Evolutionary conservation across 2,888 invertebrate genomes (phyloP).

Genomic region (Dasypogon diadema): DNA sequence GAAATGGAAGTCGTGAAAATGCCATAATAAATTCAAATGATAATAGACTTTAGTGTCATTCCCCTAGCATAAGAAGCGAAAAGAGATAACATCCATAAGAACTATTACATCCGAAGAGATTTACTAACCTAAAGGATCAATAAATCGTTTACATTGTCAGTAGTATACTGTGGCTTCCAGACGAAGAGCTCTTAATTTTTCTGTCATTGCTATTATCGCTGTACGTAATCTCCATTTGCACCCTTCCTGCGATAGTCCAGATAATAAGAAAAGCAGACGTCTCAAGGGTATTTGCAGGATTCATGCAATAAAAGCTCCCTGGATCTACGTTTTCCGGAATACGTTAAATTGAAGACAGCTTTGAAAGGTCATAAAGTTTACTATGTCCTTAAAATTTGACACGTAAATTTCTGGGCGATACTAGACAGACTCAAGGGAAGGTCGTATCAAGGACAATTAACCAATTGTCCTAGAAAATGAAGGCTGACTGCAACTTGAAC

Average conservation of each 20-base stretch:
- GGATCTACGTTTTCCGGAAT: neutral
- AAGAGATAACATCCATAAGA: too few species aligned
- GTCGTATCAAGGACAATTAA: slow-evolving; percentile 35
- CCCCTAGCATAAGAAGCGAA: too few species aligned
- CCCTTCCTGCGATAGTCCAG: too few species aligned
- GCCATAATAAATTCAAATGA: too few species aligned
- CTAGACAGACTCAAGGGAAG: slow-evolving; percentile 11
- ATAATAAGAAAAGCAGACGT: neutral
- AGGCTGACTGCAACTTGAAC: slow-evolving; percentile 16
- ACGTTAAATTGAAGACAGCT: neutral
- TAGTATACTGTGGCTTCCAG: too few species aligned
- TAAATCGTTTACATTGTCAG: too few species aligned
- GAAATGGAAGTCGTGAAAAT: too few species aligned
- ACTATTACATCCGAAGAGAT: too few species aligned
- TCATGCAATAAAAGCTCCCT: neutral
- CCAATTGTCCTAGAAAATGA: slow-evolving; percentile 42
- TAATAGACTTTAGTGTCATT: too few species aligned
- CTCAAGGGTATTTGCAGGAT: neutral
- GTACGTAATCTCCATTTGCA: neutral
- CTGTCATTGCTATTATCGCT: too few species aligned
- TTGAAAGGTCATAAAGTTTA: slow-evolving; percentile 14
- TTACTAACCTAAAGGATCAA: too few species aligned
- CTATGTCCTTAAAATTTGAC: slow-evolving; percentile 20
- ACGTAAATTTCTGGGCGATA: slow-evolving; percentile 9
- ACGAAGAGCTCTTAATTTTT: too few species aligned